These are phyloP conservation scores for Megaustenia siamemsis DNA, from an alignment of 2,888 invertebrate genomes.

Conservation along the genomic window DNA sequence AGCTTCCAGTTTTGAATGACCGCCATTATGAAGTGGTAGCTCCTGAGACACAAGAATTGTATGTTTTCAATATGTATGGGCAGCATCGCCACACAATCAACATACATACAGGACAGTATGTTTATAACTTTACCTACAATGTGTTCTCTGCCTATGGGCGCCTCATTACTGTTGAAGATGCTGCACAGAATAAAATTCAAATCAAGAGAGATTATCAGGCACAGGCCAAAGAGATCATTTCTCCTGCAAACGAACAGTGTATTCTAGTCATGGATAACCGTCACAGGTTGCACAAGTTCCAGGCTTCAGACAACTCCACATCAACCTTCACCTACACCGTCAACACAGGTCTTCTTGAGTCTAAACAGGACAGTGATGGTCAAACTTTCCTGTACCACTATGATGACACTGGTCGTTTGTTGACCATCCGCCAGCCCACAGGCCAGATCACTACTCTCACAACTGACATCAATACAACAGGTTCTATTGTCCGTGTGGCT, in stretches of 20 bases:
- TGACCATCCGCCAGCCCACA: constrained; percentile 92
- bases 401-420: constrained; percentile 92
- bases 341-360: constrained; percentile 89
- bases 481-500: constrained; percentile 79
- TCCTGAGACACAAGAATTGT: constrained; percentile 93
- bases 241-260: constrained; percentile 73
- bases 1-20: constrained; percentile 70
- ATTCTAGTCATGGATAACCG: constrained; percentile 92
- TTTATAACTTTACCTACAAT: constrained; percentile 97
- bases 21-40: constrained; percentile 92
- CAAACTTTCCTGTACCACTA: constrained; percentile 94
- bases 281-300: constrained; percentile 92
- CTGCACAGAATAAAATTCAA: constrained; percentile 90
- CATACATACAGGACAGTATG: constrained; percentile 94
- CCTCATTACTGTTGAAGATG: constrained; percentile 94
- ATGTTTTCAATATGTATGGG: constrained; percentile 85
- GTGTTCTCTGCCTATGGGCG: constrained; percentile 97
- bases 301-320: constrained; percentile 94
- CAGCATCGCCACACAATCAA: constrained; percentile 97
- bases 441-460: constrained; percentile 89
- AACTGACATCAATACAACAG: constrained; percentile 78
- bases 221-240: constrained; percentile 88
- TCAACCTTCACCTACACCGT: constrained; percentile 95
- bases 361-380: constrained; percentile 81
- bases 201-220: constrained; percentile 90